phyloP scores from a whole-genome alignment of 2,888 invertebrate genomes.

The Rhimphoctona megacephalus region DNA sequence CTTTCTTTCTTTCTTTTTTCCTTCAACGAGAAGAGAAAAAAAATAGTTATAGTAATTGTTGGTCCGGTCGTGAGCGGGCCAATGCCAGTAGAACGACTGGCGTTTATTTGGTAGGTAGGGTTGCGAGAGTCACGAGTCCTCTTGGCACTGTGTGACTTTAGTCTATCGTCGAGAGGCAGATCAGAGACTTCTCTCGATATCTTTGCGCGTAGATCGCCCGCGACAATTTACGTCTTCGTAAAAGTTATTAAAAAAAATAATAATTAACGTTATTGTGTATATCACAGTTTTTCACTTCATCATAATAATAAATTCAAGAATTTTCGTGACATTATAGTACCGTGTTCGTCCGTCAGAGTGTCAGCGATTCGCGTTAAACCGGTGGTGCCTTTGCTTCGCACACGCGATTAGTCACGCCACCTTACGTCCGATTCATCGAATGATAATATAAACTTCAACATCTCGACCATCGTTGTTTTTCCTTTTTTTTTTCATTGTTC shows the following conservation, averaged over 20 bases:
- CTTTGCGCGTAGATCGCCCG: slow-evolving; percentile 5
- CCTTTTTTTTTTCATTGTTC: neutral
- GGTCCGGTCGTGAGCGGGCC: slow-evolving; percentile 51
- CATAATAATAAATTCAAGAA: neutral
- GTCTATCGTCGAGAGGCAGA: slow-evolving; percentile 53
- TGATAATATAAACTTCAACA: neutral
- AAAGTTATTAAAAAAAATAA: neutral
- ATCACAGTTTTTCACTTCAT: neutral
- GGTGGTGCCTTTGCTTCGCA: slow-evolving; percentile 10
- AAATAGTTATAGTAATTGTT: slow-evolving; percentile 61
- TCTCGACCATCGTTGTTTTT: neutral
- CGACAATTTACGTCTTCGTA: neutral
- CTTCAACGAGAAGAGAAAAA: slow-evolving; percentile 44
- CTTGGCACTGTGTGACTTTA: slow-evolving; percentile 40
- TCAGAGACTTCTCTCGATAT: slow-evolving; percentile 43
- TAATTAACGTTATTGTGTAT: neutral
- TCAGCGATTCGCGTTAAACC: neutral
- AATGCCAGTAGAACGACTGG: slow-evolving; percentile 66
- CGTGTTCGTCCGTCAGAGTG: slow-evolving; percentile 8
- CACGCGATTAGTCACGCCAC: slow-evolving; percentile 15
- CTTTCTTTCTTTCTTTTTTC: slow-evolving; percentile 28
- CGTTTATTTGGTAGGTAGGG: slow-evolving; percentile 38
- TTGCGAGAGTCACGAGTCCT: slow-evolving; percentile 53
- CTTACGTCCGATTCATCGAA: slow-evolving; percentile 3
- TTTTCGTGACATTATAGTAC: neutral